Base-by-base conservation (phyloP, 2,888 invertebrate genomes). In the Trichopoda pennipes region DNA sequence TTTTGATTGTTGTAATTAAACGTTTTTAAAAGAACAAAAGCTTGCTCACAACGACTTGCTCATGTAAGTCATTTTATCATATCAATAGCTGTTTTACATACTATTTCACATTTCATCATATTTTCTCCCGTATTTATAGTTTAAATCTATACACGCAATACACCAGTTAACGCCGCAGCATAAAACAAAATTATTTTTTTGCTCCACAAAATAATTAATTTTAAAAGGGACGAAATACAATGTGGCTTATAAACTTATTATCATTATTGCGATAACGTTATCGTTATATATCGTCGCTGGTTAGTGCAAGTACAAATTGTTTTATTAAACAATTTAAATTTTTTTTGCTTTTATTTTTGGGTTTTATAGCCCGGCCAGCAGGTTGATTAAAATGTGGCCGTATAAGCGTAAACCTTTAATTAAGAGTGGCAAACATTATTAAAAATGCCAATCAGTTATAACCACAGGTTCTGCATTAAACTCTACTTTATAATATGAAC, bases 401-500 rank as follows among this genome's bases (percentile, higher is more conserved):
- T 60, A 75, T 74, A 61, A 78, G 75, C 74, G 78, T 61, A 81
- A 81, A 77, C 73, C 81, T 78, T 49, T 73, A 81, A 81, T 81
- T 81, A 81, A 68, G 28, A 60, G 55, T 17, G 28, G 79, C 61
- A 82, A 82, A 82, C 75, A 75, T 82, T 79, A 82, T 82, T 82
- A 78, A 82, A 82, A 82, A 79, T 82, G 70, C 82, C 79, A 79
- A 79, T 82, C 75, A 82, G 53, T 66, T 75, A 61, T 72, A 82
- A 79, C 82, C 79, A 70, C 70, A 60, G 78, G 74, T 70, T 55
- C 58, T 61, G 79, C 75, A 79, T 82, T 79, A 75, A 75, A 79
- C 75, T 42, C 53, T 49, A 79, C 75, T 74, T n/a, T 28, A 19
- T 9, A 60, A 38, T n/a, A 38, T 10, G 44, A 44, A 63, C 44